Evolutionary conservation across 2,888 invertebrate species (phyloP), one percentile per base, ranked within the genome.

Genomic region (Archaeoteleia sp.): DNA sequence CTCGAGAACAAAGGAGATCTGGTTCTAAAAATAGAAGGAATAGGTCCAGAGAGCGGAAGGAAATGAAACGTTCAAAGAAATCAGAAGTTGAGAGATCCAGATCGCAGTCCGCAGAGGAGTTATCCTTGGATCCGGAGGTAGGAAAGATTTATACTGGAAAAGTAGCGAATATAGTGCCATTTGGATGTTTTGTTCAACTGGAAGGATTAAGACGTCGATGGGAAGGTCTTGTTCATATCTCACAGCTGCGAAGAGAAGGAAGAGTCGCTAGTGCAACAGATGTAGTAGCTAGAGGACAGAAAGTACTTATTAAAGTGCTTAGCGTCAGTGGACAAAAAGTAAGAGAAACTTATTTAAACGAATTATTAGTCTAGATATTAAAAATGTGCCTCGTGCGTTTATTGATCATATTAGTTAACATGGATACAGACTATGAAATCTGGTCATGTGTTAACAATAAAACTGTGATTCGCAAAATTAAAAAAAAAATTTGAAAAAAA

Each of bases 161-260:
- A 85, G 96, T 99, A 0, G 95, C 96, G 0, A 98, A 96, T 78
- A 94, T 98, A 72, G 96, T 97, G 48, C 93, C 95, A n/a, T 99
- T 98, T 86, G 99, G 99, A 0, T 98, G 98, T 83, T 99, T 99
- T 85, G 96, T 98, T 0, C 96, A 97, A 86, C 87, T 99, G 13
- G 96, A 97, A 80, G 97, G 97, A 0, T 87, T 99, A 40, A 89
- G 91, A 42, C 92, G 94, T 73, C 89, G 93, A 34, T 95, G 95
- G 91, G 99, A 99, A 85, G 99, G 99, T 0, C 87, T 99, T 0
- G 97, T 98, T 1, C 99, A 99, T 82, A 98, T 99, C 77, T 98
- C 98, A 0, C 95, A 97, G 85, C 86, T 98, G 27, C 87, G 97
- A 35, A 89, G 95, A 0, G 97, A 97, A 86, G 97, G 97, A 0